Evolutionary conservation across 1,140 invertebrate genomes (phyloP).

Genomic region (Trachymyrmex septentrionalis): DNA sequence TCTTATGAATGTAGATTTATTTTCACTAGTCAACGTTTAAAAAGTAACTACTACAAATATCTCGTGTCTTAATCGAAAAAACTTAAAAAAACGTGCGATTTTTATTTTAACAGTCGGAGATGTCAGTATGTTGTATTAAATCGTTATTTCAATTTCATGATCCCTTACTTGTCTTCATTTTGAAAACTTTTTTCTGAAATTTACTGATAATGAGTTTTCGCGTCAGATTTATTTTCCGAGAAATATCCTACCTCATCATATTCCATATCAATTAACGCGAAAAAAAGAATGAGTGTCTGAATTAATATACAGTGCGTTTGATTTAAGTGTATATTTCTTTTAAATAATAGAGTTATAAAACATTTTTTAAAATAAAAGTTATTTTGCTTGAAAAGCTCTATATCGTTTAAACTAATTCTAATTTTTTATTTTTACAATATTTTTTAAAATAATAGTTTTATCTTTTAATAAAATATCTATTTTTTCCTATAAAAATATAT

Average conservation of each 20-base stretch:
- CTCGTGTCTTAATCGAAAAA: conserved; percentile 11
- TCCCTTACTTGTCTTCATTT: conserved; percentile 77
- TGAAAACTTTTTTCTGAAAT: conserved; percentile 55
- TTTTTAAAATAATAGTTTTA: no score
- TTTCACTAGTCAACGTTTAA: neutral
- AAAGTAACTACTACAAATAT: conserved; percentile 1
- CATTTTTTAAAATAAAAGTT: no score
- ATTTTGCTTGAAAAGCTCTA: no score
- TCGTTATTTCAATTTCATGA: conserved; percentile 68
- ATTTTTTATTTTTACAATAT: no score
- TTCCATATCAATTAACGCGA: conserved; percentile 13
- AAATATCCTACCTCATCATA: conserved; percentile 39
- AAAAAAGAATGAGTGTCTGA: neutral
- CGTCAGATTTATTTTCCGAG: conserved; percentile 49
- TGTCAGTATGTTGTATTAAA: conserved; percentile 74
- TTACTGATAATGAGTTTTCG: conserved; percentile 64
- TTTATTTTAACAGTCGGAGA: conserved; percentile 69
- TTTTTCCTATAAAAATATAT: no score
- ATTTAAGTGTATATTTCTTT: no score
- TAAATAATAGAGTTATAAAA: no score
- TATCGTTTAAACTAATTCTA: no score
- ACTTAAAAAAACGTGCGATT: neutral
- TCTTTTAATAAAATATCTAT: no score
- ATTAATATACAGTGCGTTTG: no score
- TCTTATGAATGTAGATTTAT: conserved; percentile 1